Evolutionary conservation across 2,797 vertebrate genomes (phyloP).

Genomic region (Chelidonichthys spinosus): DNA sequence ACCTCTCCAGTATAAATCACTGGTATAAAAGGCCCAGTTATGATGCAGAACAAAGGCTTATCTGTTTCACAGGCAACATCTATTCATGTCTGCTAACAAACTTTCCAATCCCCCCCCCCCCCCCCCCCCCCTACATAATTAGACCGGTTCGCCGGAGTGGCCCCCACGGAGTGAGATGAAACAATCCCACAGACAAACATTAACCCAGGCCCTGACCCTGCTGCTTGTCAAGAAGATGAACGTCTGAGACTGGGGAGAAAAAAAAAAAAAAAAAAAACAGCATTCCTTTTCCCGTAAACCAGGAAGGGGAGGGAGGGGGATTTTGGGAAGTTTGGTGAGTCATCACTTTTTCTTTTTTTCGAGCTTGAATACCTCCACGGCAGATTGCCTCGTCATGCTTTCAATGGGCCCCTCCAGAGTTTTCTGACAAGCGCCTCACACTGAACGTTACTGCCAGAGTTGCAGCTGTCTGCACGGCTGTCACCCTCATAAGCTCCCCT

Average conservation of each 20-base stretch:
- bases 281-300: constrained; percentile 87
- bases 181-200: constrained; percentile 78
- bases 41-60: constrained; percentile 71
- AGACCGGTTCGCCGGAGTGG: constrained; percentile 55
- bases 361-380: constrained; percentile 66
- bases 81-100: constrained; percentile 58
- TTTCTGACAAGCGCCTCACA: constrained; percentile 53
- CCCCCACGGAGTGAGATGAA: constrained; percentile 65
- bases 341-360: constrained; percentile 86
- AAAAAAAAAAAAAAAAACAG: constrained; percentile 63
- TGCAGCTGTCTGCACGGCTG: constrained; percentile 67
- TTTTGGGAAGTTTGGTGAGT: constrained; percentile 88
- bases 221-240: constrained; percentile 80
- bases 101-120: constrained; percentile 57
- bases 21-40: constrained; percentile 46
- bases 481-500: constrained; percentile 37
- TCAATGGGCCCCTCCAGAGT: constrained; percentile 49
- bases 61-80: constrained; percentile 69
- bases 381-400: constrained; percentile 64
- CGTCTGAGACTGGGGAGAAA: constrained; percentile 53
- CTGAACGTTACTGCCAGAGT: constrained; percentile 25
- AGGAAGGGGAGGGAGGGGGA: constrained; percentile 77
- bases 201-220: constrained; percentile 73
- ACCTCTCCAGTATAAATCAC: constrained; percentile 42
- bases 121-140: constrained; percentile 63